Evolutionary conservation across 2,888 invertebrate genomes (phyloP), one percentile per base, ranked within the genome.

Genomic region (Anarsia innoxiella): DNA sequence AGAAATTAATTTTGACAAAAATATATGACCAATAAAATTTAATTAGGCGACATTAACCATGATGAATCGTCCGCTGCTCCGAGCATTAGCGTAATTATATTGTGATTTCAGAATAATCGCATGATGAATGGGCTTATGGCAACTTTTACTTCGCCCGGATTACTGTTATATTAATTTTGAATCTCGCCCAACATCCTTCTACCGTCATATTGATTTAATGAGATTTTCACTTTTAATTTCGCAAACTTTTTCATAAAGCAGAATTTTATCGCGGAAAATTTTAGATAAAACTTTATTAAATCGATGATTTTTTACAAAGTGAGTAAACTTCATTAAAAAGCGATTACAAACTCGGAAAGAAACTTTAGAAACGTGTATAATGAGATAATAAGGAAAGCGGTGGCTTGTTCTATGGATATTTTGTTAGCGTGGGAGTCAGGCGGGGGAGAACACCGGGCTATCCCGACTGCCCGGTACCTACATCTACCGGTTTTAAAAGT

Each of bases 81-180:
- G 48, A 50, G 62, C 61, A 67, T 72, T 72, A 66, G 60, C 59
- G 70, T 70, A 70, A 74, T 76, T 72, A 74, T 75, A 71, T 69
- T 68, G 69, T 74, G 75, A 74, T 77, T 74, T 68, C 60, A 59
- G 64, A 67, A 71, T 74, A 73, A 76, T 74, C 70, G 61, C 59
- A 54, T 76, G 71, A 78, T 72, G 59, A 71, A 77, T 74, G 61
- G 61, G 46, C 48, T n/a, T 48, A 50, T 53, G 48, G 51, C 49
- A 65, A 68, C 58, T 66, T 66, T 55, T 53, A 59, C 59, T 65
- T 65, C 53, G 57, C 66, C 56, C 53, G 42, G 56, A 61, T 61
- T 59, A 53, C 56, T 53, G 53, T 62, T 46, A 57, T 59, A 63
- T 63, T 62, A 60, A 60, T 62, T 57, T 46, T 37, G 36, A 53